These are phyloP conservation scores for Rutpela maculata DNA, from an alignment of 2,888 invertebrate genomes.

Conservation along the genomic window DNA sequence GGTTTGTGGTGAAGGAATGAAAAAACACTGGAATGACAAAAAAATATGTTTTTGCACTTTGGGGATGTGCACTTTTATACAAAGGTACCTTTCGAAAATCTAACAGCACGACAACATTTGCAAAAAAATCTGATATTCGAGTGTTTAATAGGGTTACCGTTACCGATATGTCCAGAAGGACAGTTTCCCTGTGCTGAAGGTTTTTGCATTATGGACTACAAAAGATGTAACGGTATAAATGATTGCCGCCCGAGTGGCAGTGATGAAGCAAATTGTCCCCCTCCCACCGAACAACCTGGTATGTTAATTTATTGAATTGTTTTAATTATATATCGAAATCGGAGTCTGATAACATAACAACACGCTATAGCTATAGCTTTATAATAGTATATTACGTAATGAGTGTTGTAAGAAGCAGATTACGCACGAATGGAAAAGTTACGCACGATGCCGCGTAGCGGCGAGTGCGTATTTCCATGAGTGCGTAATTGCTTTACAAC, in stretches of 20 bases:
- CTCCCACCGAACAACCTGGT: constrained; percentile 54
- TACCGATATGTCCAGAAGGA: constrained; percentile 62
- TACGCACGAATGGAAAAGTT: too few species aligned
- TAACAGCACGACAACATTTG: constrained; percentile 38
- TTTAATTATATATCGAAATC: neutral
- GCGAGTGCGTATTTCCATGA: too few species aligned
- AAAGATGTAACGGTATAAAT: constrained; percentile 75
- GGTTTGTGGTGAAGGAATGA: constrained; percentile 23
- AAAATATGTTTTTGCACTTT: constrained; percentile 23
- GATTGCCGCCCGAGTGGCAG: constrained; percentile 72
- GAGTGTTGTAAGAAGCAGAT: too few species aligned
- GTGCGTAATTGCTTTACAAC: too few species aligned
- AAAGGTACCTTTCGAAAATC: constrained; percentile 15
- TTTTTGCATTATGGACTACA: constrained; percentile 77
- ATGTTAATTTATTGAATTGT: constrained; percentile 42
- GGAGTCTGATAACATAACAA: constrained; percentile 1
- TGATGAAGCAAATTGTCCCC: constrained; percentile 71
- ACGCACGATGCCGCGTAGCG: too few species aligned
- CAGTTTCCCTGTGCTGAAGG: constrained; percentile 79
- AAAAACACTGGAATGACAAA: constrained; percentile 15
- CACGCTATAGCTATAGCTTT: neutral
- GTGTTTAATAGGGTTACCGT: constrained; percentile 24
- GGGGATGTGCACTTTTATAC: constrained; percentile 24
- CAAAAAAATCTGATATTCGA: neutral
- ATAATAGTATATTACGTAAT: neutral